These are phyloP conservation scores for Takifugu flavidus DNA, from an alignment of 2,113 vertebrate genomes.

Conservation along the genomic window DNA sequence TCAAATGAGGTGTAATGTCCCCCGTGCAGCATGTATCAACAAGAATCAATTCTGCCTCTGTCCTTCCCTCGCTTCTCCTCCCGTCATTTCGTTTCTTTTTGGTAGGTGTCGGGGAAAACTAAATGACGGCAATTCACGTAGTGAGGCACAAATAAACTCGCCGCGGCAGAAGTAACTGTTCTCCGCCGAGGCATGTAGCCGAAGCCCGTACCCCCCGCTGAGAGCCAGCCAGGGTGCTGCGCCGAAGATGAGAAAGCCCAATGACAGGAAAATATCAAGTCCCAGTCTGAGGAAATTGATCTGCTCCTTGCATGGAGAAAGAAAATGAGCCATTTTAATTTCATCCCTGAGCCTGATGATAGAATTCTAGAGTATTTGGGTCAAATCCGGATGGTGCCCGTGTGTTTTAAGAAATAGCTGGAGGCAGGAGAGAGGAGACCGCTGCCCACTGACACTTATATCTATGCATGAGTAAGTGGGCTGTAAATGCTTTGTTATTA, in stretches of 20 bases:
- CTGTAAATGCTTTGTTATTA: conserved; percentile 73
- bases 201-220: conserved; percentile 72
- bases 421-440: conserved; percentile 48
- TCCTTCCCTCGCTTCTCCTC: conserved; percentile 62
- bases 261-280: conserved; percentile 78
- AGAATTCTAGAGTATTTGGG: conserved; percentile 70
- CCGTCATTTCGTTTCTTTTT: conserved; percentile 73
- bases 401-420: conserved; percentile 59
- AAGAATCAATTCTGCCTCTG: conserved; percentile 77
- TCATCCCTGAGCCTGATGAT: conserved; percentile 68
- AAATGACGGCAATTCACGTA: conserved; percentile 82
- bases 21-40: conserved; percentile 67
- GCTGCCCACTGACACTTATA: conserved; percentile 57
- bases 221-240: conserved; percentile 73
- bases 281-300: conserved; percentile 81
- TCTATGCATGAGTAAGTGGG: conserved; percentile 73
- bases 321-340: conserved; percentile 80
- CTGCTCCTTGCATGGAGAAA: conserved; percentile 75
- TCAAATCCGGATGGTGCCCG: conserved; percentile 51
- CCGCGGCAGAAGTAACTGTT: conserved; percentile 76
- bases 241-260: conserved; percentile 75
- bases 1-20: conserved; percentile 68
- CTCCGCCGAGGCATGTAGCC: conserved; percentile 75
- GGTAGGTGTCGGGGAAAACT: conserved; percentile 69
- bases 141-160: conserved; percentile 80